A percentile compares a stretch with the other conserved stretches of the same genome.
Evolutionary conservation across 2,797 vertebrate species (phyloP).

Genomic region (Chelon labrosus): DNA sequence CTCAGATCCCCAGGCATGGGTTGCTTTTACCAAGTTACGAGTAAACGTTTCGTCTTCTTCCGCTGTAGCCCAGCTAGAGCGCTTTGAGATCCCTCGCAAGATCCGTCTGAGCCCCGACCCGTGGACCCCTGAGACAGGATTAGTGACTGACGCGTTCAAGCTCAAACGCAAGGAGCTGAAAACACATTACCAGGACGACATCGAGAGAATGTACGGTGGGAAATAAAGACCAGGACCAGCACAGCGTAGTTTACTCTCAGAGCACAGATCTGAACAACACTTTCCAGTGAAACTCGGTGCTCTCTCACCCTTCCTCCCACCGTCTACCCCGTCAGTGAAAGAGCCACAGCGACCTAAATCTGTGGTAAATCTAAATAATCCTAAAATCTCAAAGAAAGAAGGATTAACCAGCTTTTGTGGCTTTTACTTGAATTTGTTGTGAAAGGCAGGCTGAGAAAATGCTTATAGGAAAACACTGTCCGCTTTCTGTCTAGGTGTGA

Average conservation of each 20-base stretch:
- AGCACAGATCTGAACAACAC: slow-evolving; percentile 51
- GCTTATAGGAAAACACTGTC: slow-evolving; percentile 7
- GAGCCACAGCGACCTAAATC: slow-evolving; percentile 82
- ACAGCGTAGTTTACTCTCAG: not conserved
- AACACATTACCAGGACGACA: slow-evolving; percentile 90
- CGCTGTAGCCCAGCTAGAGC: slow-evolving; percentile 91
- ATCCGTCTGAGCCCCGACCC: slow-evolving; percentile 92
- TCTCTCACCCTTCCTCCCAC: not conserved
- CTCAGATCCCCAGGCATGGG: not conserved
- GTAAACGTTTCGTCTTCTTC: not conserved
- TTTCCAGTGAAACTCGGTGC: slow-evolving; percentile 25
- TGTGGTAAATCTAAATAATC: slow-evolving; percentile 44
- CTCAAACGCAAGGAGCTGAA: slow-evolving; percentile 95
- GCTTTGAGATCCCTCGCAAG: slow-evolving; percentile 95
- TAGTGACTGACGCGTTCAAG: slow-evolving; percentile 97
- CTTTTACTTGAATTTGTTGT: slow-evolving; percentile 54
- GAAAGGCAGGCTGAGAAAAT: slow-evolving; percentile 16
- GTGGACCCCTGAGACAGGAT: slow-evolving; percentile 95
- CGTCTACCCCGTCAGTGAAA: slow-evolving; percentile 67
- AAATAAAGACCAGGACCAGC: slow-evolving; percentile 73
- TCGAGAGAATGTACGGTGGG: slow-evolving; percentile 93
- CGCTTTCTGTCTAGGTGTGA: slow-evolving; percentile 37
- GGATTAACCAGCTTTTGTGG: not conserved
- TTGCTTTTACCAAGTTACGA: not conserved
- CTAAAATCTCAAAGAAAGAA: slow-evolving; percentile 54